Base-by-base conservation (phyloP, 2,797 vertebrate species). In the Hozukius guyotensis region DNA sequence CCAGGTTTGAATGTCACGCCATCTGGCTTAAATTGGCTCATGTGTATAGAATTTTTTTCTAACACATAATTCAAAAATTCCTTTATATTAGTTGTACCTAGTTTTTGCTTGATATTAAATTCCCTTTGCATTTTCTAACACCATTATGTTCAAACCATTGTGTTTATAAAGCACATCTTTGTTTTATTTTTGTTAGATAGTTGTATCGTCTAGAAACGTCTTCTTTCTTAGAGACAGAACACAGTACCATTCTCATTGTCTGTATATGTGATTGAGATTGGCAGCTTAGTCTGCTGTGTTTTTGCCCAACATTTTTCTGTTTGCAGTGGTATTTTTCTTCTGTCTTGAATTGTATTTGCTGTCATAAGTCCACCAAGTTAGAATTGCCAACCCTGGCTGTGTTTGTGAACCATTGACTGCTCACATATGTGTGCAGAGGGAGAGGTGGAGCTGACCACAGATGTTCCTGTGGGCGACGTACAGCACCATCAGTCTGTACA, bases 371-470 rank as follows among this genome's bases (percentile, higher is more conserved):
- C 36, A 42, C 22, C 12, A 34, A 4, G 46, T n/a, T 22, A 22
- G 27, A 68, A 68, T 31, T 59, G 18, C 32, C 60, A 24, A 1
- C 61, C 2, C 64, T 66, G 25, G 16, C 11, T 67, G 24, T 42
- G 25, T 72, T 71, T 42, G 2, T 9, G 10, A 8, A 75, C 25
- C 20, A 7, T 16, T 52, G 42, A 4, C n/a, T 60, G 22, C 62
- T 27, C 18, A 12, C 49, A 2, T 34, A 2, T 68, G 24, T 62
- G 42, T 83, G 22, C 67, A 88, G 87, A 64, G 1, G 65, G 8
- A 49, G 57, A 8, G 5, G 22, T 18, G 65, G 70, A 75, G 56
- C 31, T 16, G 13, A 63, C 29, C 31, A 6, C 25, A 25, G 53
- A 71, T 13, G 24, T 5, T 16, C 14, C 52, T n/a, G 27, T 7